Evolutionary conservation across 2,113 vertebrate genomes (phyloP).

Genomic region (Cricetomys ansorgei): DNA sequence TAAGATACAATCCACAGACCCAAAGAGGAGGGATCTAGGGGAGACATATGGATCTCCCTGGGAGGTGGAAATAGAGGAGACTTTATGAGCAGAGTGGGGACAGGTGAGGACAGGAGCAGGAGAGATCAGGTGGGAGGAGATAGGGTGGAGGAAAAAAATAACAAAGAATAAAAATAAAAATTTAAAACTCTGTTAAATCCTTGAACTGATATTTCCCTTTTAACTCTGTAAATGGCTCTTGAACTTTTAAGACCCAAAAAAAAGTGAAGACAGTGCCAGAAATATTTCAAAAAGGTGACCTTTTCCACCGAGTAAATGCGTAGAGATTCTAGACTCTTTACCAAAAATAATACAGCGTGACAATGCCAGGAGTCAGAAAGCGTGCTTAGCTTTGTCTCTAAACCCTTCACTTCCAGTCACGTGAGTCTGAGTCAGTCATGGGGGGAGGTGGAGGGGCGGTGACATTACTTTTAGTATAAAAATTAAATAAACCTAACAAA

Average conservation of each 20-base stretch:
- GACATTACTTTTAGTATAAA: slow-evolving; percentile 10
- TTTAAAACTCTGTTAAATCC: slow-evolving; percentile 40
- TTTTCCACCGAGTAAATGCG: not conserved
- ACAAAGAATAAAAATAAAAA: too few relatives aligned
- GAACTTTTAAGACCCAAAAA: slow-evolving; percentile 49
- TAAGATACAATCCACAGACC: too few relatives aligned
- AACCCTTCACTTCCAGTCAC: not conserved
- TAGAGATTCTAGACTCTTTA: slow-evolving; percentile 14
- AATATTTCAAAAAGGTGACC: slow-evolving; percentile 4
- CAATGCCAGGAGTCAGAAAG: not conserved
- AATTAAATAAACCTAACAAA: not conserved
- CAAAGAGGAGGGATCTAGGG: too few relatives aligned
- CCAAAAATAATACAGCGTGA: not conserved
- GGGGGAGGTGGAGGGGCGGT: too few relatives aligned
- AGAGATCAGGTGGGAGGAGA: too few relatives aligned
- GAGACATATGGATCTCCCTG: too few relatives aligned
- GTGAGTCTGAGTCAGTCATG: not conserved
- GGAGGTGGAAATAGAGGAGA: too few relatives aligned
- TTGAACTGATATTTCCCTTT: not conserved
- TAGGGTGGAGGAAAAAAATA: too few relatives aligned
- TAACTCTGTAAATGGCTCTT: not conserved
- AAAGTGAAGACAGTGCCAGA: not conserved
- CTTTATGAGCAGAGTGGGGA: too few relatives aligned
- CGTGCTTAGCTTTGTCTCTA: not conserved
- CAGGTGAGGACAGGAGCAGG: too few relatives aligned